Evolutionary conservation across 2,113 vertebrate species (phyloP).

Genomic region (Andinoacara biseriatus): DNA sequence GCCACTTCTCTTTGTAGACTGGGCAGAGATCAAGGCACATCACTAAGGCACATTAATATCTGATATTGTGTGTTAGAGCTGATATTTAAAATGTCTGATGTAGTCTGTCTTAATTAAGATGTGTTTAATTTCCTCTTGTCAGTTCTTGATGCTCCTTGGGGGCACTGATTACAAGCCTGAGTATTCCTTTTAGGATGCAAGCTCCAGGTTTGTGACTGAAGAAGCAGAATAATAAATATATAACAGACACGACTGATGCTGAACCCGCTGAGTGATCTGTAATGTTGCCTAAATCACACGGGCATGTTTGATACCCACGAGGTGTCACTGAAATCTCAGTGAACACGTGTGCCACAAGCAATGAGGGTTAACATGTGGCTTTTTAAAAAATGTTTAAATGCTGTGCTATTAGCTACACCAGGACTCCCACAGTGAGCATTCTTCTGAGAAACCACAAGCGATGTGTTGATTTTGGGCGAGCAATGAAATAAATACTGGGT

Average conservation of each 20-base stretch:
- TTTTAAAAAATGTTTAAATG: background rate
- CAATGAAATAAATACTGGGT: conserved; percentile 22
- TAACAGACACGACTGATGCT: background rate
- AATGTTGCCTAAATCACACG: conserved; percentile 27
- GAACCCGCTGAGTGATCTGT: background rate
- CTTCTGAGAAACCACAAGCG: conserved; percentile 43
- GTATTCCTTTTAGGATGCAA: conserved; percentile 26
- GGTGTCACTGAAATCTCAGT: conserved; percentile 36
- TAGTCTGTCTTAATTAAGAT: conserved; percentile 51
- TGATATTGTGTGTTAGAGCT: conserved; percentile 36
- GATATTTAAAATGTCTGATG: conserved; percentile 39
- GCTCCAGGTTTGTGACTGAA: conserved; percentile 7
- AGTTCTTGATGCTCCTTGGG: conserved; percentile 20
- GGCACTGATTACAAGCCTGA: conserved; percentile 26
- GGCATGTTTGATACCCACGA: conserved; percentile 35
- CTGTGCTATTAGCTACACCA: background rate
- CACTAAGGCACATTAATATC: conserved; percentile 39
- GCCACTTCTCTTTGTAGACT: conserved; percentile 19
- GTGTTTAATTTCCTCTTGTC: conserved; percentile 43
- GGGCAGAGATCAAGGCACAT: conserved; percentile 40
- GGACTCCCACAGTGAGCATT: conserved; percentile 67
- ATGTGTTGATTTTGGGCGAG: conserved; percentile 27
- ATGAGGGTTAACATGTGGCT: background rate
- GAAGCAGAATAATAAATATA: background rate
- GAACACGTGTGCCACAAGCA: conserved; percentile 8